These are phyloP conservation scores for Drosophila affinis DNA, from an alignment of 2,888 invertebrate species.

Conservation along the genomic window DNA sequence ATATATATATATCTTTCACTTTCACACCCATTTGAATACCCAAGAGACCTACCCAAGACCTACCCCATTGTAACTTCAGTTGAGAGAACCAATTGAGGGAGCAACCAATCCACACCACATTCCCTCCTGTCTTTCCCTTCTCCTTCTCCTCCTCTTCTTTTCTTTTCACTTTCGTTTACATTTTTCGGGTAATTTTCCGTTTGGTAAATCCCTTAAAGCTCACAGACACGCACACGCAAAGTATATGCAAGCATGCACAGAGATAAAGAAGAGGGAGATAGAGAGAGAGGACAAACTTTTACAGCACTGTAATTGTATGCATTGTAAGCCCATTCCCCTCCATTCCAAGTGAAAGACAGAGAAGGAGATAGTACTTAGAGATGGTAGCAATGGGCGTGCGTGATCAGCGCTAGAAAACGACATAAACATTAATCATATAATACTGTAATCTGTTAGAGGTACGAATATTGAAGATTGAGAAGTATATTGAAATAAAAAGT, in stretches of 20 bases:
- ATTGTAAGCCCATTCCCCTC: not conserved
- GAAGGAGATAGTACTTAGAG: not conserved
- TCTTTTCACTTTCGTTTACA: constrained; percentile 16
- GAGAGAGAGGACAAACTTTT: not conserved
- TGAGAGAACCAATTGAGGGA: constrained; percentile 23
- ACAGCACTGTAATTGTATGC: not conserved
- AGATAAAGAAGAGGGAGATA: not conserved
- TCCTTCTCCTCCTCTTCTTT: not conserved
- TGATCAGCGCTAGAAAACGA: no score
- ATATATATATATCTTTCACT: constrained; percentile 2
- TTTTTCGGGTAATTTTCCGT: constrained; percentile 48
- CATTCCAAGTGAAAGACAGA: not conserved
- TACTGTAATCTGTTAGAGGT: no score
- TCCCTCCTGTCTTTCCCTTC: constrained; percentile 1
- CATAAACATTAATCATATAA: no score
- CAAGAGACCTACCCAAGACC: constrained; percentile 1
- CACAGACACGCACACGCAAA: constrained; percentile 6
- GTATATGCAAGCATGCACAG: not conserved
- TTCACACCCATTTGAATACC: constrained; percentile 22
- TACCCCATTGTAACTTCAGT: constrained; percentile 34
- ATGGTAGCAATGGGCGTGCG: not conserved
- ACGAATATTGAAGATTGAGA: no score
- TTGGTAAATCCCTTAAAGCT: constrained; percentile 44
- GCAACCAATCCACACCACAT: constrained; percentile 1
- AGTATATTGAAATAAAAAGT: no score